Conservation (phyloP, 2,888 invertebrate species). For the Carabus problematicus region DNA sequence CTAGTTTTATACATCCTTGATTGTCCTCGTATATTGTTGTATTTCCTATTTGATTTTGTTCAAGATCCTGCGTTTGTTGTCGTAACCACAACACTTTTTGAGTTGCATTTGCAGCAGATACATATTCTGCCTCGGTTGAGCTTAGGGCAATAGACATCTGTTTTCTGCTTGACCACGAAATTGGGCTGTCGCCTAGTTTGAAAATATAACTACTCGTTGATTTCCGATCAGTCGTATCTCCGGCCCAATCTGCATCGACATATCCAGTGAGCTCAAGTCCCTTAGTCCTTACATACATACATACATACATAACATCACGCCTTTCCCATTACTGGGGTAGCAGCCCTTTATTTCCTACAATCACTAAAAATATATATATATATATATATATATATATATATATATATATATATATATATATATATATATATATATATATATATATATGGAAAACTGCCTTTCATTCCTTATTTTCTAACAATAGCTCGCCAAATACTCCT, state of each 20-base stretch:
- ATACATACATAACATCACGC: too few relatives aligned
- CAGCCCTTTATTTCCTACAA: too few relatives aligned
- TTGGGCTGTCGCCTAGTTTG: conserved; percentile 3
- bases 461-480: too few relatives aligned
- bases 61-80: conserved; percentile 9
- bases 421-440: too few relatives aligned
- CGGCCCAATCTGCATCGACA: conserved; percentile 7
- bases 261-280: not conserved
- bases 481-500: too few relatives aligned
- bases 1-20: conserved; percentile 17
- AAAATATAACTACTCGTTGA: conserved; percentile 20
- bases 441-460: too few relatives aligned
- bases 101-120: conserved; percentile 18
- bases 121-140: conserved; percentile 17
- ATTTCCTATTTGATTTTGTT: not conserved
- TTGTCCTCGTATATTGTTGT: conserved; percentile 11
- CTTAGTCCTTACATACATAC: too few relatives aligned
- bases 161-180: conserved; percentile 17
- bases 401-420: too few relatives aligned
- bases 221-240: conserved; percentile 3
- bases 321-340: too few relatives aligned
- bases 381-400: too few relatives aligned
- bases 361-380: too few relatives aligned
- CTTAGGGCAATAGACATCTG: conserved; percentile 5
- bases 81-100: conserved; percentile 13